These are phyloP conservation scores for Drosophila lacteicornis DNA, from an alignment of 1,140 invertebrate genomes.

Conservation along the genomic window DNA sequence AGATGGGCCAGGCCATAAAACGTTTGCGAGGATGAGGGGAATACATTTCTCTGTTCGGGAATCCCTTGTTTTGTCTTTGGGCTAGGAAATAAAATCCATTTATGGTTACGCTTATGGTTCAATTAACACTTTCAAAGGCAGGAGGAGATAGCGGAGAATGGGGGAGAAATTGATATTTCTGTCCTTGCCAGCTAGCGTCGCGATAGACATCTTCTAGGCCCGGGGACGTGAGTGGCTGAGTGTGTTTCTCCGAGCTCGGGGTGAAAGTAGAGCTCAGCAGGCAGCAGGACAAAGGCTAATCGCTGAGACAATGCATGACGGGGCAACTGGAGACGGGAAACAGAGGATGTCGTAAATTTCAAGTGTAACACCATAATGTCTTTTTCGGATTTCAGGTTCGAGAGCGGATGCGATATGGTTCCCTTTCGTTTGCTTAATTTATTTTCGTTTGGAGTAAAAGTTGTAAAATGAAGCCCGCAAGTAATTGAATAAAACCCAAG, in stretches of 20 bases:
- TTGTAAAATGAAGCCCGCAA: slow-evolving; percentile 67
- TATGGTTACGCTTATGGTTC: slow-evolving; percentile 84
- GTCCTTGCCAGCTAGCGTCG: slow-evolving; percentile 31
- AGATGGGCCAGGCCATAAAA: slow-evolving; percentile 65
- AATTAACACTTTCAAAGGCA: slow-evolving; percentile 80
- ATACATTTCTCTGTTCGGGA: slow-evolving; percentile 72
- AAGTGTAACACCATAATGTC: slow-evolving; percentile 76
- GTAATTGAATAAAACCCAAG: slow-evolving; percentile 79
- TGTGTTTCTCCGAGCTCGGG: slow-evolving; percentile 26
- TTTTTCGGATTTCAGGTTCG: slow-evolving; percentile 40
- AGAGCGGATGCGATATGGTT: slow-evolving; percentile 40
- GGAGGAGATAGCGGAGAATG: slow-evolving; percentile 24
- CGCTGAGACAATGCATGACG: slow-evolving; percentile 66
- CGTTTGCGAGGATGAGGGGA: slow-evolving; percentile 49
- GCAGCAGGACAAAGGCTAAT: slow-evolving; percentile 68
- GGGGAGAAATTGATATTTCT: slow-evolving; percentile 58
- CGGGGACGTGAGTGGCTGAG: slow-evolving; percentile 39
- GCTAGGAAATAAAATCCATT: slow-evolving; percentile 81
- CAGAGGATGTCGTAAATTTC: slow-evolving; percentile 82
- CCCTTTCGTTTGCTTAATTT: slow-evolving; percentile 44
- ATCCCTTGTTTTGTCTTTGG: slow-evolving; percentile 64
- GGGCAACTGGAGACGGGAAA: slow-evolving; percentile 27
- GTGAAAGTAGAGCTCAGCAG: slow-evolving; percentile 70
- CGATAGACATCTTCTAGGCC: slow-evolving; percentile 49
- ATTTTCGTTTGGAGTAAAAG: slow-evolving; percentile 38